A percentile compares a stretch with the other conserved stretches of the same genome.
These are phyloP conservation scores for Microtus californicus DNA, from an alignment of 2,797 vertebrate species.

Conservation along the genomic window DNA sequence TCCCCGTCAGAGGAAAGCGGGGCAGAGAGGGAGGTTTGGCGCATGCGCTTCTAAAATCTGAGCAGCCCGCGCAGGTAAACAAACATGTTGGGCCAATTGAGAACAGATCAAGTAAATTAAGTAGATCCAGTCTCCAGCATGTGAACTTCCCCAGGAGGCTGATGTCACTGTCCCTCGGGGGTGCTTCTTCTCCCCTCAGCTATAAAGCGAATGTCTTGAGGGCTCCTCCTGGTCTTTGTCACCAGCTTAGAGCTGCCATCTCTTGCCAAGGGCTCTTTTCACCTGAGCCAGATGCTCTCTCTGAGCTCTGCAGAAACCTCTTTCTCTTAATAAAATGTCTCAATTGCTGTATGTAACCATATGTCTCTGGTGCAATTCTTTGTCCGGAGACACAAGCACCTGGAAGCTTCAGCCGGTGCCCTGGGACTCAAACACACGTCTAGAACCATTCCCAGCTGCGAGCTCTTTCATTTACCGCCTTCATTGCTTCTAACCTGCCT, in stretches of 20 bases:
- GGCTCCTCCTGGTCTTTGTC: background rate
- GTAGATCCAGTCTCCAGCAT: background rate
- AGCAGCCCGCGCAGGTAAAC: background rate
- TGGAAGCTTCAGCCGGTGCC: background rate
- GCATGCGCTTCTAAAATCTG: background rate
- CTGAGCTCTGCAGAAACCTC: background rate
- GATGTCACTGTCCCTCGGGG: background rate
- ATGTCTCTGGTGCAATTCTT: background rate
- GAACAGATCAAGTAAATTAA: background rate
- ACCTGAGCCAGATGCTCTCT: background rate
- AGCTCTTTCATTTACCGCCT: background rate
- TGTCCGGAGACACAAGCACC: background rate
- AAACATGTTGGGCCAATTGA: background rate
- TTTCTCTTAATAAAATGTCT: background rate
- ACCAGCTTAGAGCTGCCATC: background rate
- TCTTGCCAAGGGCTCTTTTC: background rate
- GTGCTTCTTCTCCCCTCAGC: background rate
- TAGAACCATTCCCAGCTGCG: no score
- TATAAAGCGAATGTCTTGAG: background rate
- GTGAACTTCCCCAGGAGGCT: background rate
- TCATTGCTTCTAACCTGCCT: background rate
- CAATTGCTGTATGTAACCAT: background rate
- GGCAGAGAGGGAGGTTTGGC: background rate
- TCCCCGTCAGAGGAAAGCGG: background rate
- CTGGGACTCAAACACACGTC: background rate